Base-by-base conservation (phyloP, 2,113 vertebrate species). In the Uropsilus gracilis region DNA sequence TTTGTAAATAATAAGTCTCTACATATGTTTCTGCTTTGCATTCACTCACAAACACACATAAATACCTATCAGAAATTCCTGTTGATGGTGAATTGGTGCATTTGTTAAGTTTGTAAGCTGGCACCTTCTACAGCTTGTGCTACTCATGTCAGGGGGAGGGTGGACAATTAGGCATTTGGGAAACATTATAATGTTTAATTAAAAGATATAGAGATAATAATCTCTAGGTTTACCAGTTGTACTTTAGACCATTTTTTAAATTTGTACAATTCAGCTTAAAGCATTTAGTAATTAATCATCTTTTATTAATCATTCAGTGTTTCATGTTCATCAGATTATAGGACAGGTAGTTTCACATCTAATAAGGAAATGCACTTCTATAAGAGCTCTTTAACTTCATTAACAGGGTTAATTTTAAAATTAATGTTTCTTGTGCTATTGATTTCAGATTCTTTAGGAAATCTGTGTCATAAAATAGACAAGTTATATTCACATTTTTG, bases 401-500 rank as follows among this genome's bases (percentile, higher is more conserved):
- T 90, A 78, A 39, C 32, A 82, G 44, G 12, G 4, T 85, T 24
- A 24, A 17, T 63, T 71, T 90, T 57, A 73, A 85, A 93, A 66
- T 71, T 72, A 39, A 32, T 86, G 61, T 88, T 83, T 16, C 14
- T 18, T 44, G 6, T 61, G 71, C 80, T 16, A 71, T 16, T 91
- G 24, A 83, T 69, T 81, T 85, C 17, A 64, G 18, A 88, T 66
- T 89, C 50, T 86, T n/a, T 18, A 37, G 46, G 66, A 93, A 83
- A 32, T 34, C 11, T 91, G 32, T 83, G 22, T 16, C 86, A 66
- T 73, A 42, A 94, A 46, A 30, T 88, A 59, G 37, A 72, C 46
- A 95, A 87, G 12, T 76, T 17, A 50, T 44, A 5, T 83, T 76
- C 37, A 87, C 57, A 93, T 46, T 77, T 88, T 39, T 93, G 28